Conservation (phyloP, 2,113 vertebrate species). For the Pachypanchax playfairii region DNA sequence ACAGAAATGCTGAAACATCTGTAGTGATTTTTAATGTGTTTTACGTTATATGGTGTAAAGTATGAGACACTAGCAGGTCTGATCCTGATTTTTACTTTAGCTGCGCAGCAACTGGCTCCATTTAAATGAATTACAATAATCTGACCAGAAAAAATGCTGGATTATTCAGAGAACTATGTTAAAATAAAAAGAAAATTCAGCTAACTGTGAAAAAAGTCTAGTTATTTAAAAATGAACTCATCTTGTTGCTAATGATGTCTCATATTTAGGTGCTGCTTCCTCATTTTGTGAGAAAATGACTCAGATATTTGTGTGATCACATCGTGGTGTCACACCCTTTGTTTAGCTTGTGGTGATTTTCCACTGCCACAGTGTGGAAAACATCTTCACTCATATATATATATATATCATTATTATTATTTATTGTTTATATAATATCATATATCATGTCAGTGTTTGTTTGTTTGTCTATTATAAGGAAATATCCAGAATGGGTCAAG, state of each 20-base stretch:
- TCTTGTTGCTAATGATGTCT: constrained; percentile 6
- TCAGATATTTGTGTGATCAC: constrained; percentile 4
- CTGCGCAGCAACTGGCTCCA: neutral
- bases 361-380: constrained; percentile 23
- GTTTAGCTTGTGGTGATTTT: constrained; percentile 28
- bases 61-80: neutral
- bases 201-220: neutral
- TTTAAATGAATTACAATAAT: neutral
- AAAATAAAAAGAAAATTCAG: neutral
- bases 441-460: no score
- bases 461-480: no score
- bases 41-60: neutral
- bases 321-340: constrained; percentile 31
- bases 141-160: neutral
- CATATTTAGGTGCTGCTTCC: constrained; percentile 17
- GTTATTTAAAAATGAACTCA: neutral
- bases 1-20: constrained; percentile 8
- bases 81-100: neutral
- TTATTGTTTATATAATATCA: no score
- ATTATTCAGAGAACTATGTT: neutral
- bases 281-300: constrained; percentile 43
- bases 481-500: no score
- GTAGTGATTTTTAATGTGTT: neutral
- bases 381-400: no score
- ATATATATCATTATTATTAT: no score